phyloP scores from a whole-genome alignment of 1,140 invertebrate genomes.

The Zophobas atratus region DNA sequence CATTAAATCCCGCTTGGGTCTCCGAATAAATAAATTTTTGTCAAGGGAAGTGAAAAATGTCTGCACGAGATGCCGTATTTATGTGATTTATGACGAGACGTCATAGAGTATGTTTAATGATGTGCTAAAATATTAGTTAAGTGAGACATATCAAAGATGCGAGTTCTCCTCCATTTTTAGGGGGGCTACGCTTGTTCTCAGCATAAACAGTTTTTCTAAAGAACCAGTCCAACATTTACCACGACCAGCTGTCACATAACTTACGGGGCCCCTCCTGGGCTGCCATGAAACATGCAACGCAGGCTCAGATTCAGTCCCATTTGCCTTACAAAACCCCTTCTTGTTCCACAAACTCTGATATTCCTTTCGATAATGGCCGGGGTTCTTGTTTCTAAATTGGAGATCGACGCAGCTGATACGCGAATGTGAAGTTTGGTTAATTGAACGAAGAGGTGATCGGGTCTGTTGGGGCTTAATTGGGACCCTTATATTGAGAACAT shows the following conservation, averaged over 20 bases:
- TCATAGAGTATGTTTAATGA: constrained; percentile 46
- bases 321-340: constrained; percentile 28
- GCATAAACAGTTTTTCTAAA: constrained; percentile 39
- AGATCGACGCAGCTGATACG: not conserved
- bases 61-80: constrained; percentile 24
- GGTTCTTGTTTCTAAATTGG: not conserved
- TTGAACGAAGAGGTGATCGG: not conserved
- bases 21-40: constrained; percentile 23
- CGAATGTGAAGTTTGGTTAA: not conserved
- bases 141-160: constrained; percentile 43
- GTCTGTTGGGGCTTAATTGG: not conserved
- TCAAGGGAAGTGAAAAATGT: not conserved
- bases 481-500: not conserved
- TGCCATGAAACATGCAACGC: constrained; percentile 41
- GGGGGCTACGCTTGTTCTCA: constrained; percentile 31
- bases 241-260: constrained; percentile 63
- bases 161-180: constrained; percentile 18
- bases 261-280: constrained; percentile 59
- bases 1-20: not conserved
- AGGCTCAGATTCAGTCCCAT: constrained; percentile 27
- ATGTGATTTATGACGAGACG: constrained; percentile 22
- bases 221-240: constrained; percentile 53
- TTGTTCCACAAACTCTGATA: constrained; percentile 7
- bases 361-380: constrained; percentile 28
- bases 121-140: constrained; percentile 51